Base-by-base conservation (phyloP, 2,888 invertebrate species). In the Urechis unicinctus region DNA sequence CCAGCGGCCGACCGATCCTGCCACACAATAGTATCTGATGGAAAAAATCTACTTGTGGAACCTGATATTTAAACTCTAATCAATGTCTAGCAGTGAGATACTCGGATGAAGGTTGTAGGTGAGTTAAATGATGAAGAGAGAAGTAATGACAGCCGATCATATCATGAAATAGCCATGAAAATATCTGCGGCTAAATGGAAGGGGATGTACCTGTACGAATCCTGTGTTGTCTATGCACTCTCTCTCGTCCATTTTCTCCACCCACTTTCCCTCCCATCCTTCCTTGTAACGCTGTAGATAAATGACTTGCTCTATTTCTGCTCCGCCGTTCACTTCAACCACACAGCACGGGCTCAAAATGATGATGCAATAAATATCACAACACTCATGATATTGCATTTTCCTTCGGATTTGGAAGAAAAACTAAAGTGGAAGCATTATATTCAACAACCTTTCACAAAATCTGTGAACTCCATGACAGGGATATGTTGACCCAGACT, bases 391-490 rank as follows among this genome's bases (percentile, higher is more conserved):
- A 36, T 17, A 36, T 26, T 30, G 17, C 4, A 51, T 2, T n/a
- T n/a, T 24, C n/a, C 28, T 31, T 31, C 17, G 6, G 28, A 50
- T 30, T 25, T 50, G 50, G 6, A n/a, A 50, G 17, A 13, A 13
- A 9, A 36, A 36, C 36, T 36, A 13, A 36, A 36, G 9, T 36
- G 36, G 36, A 36, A 44, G 4, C 4, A 36, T 13, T 36, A 36
- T 36, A 36, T 13, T 13, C 9, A 36, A 36, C 9, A 9, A 57
- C 59, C 59, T 70, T 82, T 73, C 52, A 93, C 80, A 74, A 88
- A 88, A 66, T 93, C 86, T 56, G 87, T 80, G 78, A 92, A 85
- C 80, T 98, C 97, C 2, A 92, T 81, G 0, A 95, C 89, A 48
- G 91, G 90, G 0, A 88, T 85, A 79, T 86, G 94, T 43, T 82